Evolutionary conservation across 2,797 vertebrate species (phyloP).

Genomic region (Hybognathus amarus): DNA sequence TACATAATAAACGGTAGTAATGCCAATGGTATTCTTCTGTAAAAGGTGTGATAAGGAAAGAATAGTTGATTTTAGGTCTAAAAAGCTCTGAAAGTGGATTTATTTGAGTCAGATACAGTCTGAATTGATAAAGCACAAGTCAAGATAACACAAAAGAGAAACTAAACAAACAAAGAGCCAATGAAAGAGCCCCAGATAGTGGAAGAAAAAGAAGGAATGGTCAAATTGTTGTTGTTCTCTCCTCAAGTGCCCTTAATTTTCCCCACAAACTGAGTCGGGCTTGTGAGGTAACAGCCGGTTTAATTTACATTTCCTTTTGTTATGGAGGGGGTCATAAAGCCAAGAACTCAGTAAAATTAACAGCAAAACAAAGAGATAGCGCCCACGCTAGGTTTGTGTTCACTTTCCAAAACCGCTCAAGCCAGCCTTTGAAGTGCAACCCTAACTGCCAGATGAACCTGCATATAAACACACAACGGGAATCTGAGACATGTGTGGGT

Average conservation of each 20-base stretch:
- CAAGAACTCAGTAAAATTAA: slow-evolving; percentile 69
- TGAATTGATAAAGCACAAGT: slow-evolving; percentile 47
- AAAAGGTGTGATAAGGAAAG: not conserved
- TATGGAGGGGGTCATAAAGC: slow-evolving; percentile 58
- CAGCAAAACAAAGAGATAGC: slow-evolving; percentile 53
- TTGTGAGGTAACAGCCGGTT: slow-evolving; percentile 57
- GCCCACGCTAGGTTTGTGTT: slow-evolving; percentile 46
- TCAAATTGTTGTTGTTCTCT: slow-evolving; percentile 47
- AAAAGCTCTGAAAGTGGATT: slow-evolving; percentile 6
- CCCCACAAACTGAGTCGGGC: slow-evolving; percentile 51
- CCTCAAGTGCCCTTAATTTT: slow-evolving; percentile 60
- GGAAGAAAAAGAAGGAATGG: slow-evolving; percentile 41
- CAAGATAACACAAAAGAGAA: not conserved
- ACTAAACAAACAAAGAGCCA: slow-evolving; percentile 5
- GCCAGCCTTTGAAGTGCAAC: slow-evolving; percentile 66
- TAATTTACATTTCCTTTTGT: slow-evolving; percentile 64
- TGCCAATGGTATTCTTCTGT: not conserved
- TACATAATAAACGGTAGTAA: not conserved
- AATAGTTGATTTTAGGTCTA: not conserved
- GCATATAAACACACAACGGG: slow-evolving; percentile 46
- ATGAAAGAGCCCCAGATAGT: slow-evolving; percentile 38
- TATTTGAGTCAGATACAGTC: not conserved
- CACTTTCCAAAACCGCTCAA: slow-evolving; percentile 61
- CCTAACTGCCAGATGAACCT: slow-evolving; percentile 57
- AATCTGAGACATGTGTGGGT: slow-evolving; percentile 34